These are phyloP conservation scores for Ostrea denselamellosa DNA, from an alignment of 1,140 invertebrate species.

Conservation along the genomic window DNA sequence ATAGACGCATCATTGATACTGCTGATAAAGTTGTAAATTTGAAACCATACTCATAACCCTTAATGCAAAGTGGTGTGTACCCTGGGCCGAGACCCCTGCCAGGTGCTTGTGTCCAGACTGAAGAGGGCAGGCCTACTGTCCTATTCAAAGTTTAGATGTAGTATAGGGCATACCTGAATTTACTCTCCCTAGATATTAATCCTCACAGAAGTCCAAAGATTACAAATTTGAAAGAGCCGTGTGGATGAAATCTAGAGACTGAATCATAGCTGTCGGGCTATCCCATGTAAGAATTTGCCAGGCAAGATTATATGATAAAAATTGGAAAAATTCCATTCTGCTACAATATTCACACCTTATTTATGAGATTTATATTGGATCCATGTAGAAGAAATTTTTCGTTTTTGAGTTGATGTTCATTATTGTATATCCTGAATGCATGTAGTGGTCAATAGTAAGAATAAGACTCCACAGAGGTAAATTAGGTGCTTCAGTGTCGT, in stretches of 20 bases:
- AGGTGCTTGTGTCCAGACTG: background rate
- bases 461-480: too few species aligned
- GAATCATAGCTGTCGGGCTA: background rate
- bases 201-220: background rate
- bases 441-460: too few species aligned
- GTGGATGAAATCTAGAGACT: background rate
- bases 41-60: constrained; percentile 13
- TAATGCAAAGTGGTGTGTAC: background rate
- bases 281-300: too few species aligned
- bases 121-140: background rate
- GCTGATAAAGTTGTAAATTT: background rate
- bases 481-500: too few species aligned
- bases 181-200: constrained; percentile 6
- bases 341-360: too few species aligned
- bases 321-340: too few species aligned
- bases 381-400: too few species aligned
- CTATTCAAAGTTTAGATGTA: constrained; percentile 17
- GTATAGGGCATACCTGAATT: constrained; percentile 39
- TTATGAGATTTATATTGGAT: too few species aligned
- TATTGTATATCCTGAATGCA: too few species aligned
- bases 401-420: too few species aligned
- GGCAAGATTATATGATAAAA: too few species aligned
- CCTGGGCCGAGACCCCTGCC: background rate
- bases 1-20: background rate
- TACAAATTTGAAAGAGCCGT: background rate